These are phyloP conservation scores for Caenorhabditis afra DNA, from an alignment of 2,888 invertebrate genomes.

Conservation along the genomic window DNA sequence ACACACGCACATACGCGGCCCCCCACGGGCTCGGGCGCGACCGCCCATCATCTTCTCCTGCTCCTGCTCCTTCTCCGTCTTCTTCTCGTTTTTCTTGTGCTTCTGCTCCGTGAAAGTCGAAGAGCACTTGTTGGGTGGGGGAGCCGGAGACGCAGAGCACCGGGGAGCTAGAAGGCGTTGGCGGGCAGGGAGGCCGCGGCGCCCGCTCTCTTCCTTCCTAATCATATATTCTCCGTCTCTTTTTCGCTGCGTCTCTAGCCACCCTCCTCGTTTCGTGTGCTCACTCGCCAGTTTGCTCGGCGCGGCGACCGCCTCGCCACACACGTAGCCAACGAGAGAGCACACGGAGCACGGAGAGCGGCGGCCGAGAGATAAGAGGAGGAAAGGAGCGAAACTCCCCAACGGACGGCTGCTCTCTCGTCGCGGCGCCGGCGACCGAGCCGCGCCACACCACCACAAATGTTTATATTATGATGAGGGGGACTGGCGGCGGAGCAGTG, in stretches of 20 bases:
- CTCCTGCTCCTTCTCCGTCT: constrained; percentile 1
- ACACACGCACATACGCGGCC: constrained; percentile 31
- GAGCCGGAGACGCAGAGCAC: background rate
- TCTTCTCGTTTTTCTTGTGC: background rate
- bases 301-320: constrained; percentile 35
- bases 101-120: too few relatives aligned
- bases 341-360: background rate
- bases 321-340: constrained; percentile 50
- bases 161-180: background rate
- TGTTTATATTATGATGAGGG: constrained; percentile 28
- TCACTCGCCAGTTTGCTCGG: constrained; percentile 2
- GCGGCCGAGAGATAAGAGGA: constrained; percentile 13
- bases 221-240: constrained; percentile 49
- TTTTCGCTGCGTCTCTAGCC: constrained; percentile 19
- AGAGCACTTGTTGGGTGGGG: too few relatives aligned
- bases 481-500: too few relatives aligned
- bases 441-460: constrained; percentile 1
- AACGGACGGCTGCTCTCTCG: background rate
- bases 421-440: background rate
- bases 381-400: constrained; percentile 10
- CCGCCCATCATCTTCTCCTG: constrained; percentile 35
- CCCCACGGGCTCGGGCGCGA: constrained; percentile 25
- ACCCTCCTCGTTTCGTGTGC: constrained; percentile 3
- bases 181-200: constrained; percentile 5
- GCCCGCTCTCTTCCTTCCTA: constrained; percentile 6